A percentile compares a stretch with the other conserved stretches of the same genome.
Conservation (phyloP, 2,113 vertebrate species). For the Cnemophilus loriae region DNA sequence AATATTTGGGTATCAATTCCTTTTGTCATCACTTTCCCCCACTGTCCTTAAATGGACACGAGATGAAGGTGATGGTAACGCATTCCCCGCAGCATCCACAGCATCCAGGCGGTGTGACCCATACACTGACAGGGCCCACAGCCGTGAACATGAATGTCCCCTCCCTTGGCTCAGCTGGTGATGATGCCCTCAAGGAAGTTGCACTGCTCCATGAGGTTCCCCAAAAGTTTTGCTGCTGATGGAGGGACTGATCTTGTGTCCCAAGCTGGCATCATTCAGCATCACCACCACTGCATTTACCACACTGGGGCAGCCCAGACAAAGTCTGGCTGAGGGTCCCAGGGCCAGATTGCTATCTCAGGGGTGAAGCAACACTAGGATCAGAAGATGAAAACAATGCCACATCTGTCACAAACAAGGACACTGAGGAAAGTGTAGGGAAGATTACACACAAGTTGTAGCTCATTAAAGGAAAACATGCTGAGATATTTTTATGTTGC, state of each 20-base stretch:
- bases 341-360: background rate
- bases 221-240: background rate
- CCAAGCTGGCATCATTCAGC: background rate
- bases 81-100: background rate
- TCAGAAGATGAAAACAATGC: background rate
- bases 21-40: background rate
- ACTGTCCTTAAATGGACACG: background rate
- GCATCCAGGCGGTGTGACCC: background rate
- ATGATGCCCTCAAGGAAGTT: background rate
- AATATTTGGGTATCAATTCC: background rate
- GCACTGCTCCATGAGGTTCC: background rate
- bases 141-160: accelerated
- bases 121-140: accelerated
- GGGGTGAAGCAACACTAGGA: background rate
- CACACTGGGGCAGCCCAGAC: background rate
- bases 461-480: background rate
- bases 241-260: background rate
- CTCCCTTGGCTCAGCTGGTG: background rate
- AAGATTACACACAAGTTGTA: background rate
- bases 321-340: background rate
- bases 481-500: background rate
- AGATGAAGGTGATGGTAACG: background rate
- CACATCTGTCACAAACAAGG: background rate
- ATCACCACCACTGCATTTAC: background rate
- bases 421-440: background rate